Conservation (phyloP, 2,113 vertebrate species). For the Alaudala cheleensis region DNA sequence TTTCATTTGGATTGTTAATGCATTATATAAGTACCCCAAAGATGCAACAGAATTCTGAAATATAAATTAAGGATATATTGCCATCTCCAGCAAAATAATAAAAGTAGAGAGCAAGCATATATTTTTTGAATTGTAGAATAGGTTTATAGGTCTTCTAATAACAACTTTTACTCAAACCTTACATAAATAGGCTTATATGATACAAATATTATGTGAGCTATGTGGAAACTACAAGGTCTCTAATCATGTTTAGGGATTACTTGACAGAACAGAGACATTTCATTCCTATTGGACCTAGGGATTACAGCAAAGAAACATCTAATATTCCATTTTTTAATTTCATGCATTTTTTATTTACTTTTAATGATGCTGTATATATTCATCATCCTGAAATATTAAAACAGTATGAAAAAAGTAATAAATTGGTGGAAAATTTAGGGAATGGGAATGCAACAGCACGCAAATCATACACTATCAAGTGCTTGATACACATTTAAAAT, state of each 20-base stretch:
- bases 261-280: conserved; percentile 79
- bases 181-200: conserved; percentile 86
- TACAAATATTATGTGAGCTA: conserved; percentile 80
- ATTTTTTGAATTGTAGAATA: conserved; percentile 78
- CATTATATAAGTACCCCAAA: conserved; percentile 35
- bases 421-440: conserved; percentile 87
- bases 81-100: conserved; percentile 71
- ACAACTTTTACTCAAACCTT: conserved; percentile 81
- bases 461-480: conserved; percentile 91
- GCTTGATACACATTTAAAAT: conserved; percentile 88
- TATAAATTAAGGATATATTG: conserved; percentile 71
- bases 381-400: conserved; percentile 91
- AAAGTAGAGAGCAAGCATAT: conserved; percentile 70
- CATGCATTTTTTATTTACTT: conserved; percentile 88
- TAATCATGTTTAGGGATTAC: conserved; percentile 92
- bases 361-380: conserved; percentile 89
- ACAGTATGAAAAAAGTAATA: conserved; percentile 86
- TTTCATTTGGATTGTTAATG: conserved; percentile 40
- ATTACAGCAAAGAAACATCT: conserved; percentile 84
- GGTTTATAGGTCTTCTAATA: conserved; percentile 82
- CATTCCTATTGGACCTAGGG: conserved; percentile 81
- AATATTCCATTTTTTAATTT: conserved; percentile 88
- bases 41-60: conserved; percentile 63
- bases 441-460: conserved; percentile 84
- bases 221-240: conserved; percentile 80